Conservation (phyloP, 2,113 vertebrate species). For the Murina feae region DNA sequence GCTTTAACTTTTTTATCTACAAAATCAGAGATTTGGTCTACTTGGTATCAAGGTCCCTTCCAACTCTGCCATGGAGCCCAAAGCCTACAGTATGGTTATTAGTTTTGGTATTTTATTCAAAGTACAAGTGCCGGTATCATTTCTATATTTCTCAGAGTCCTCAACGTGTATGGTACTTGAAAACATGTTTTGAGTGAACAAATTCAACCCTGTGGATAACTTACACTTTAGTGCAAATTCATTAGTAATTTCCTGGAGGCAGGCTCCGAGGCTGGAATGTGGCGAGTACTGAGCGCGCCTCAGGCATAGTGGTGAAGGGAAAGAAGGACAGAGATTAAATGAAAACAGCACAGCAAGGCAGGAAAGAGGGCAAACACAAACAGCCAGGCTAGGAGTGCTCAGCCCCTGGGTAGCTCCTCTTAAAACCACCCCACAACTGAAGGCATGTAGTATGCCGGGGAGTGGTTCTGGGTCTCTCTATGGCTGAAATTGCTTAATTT, state of each 20-base stretch:
- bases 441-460: no score
- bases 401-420: accelerated
- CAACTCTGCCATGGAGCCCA: background rate
- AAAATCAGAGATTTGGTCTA: background rate
- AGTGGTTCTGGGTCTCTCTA: background rate
- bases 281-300: background rate
- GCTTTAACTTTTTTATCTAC: background rate
- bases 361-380: no score
- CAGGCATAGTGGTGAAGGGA: accelerated
- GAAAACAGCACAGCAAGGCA: no score
- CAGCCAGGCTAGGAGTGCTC: accelerated
- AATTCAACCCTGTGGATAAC: background rate
- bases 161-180: background rate
- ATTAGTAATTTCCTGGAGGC: background rate
- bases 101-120: background rate
- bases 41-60: background rate
- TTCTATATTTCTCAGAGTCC: background rate
- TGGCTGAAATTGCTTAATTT: background rate
- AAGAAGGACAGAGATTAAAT: background rate
- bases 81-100: background rate
- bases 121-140: background rate
- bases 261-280: background rate
- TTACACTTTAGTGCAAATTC: background rate
- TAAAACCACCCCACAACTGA: background rate
- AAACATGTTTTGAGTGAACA: background rate